Percentiles rank a stretch among this genome's conserved stretches.
phyloP scores from a whole-genome alignment of 2,888 invertebrate genomes.

The Litoditis marina region DNA sequence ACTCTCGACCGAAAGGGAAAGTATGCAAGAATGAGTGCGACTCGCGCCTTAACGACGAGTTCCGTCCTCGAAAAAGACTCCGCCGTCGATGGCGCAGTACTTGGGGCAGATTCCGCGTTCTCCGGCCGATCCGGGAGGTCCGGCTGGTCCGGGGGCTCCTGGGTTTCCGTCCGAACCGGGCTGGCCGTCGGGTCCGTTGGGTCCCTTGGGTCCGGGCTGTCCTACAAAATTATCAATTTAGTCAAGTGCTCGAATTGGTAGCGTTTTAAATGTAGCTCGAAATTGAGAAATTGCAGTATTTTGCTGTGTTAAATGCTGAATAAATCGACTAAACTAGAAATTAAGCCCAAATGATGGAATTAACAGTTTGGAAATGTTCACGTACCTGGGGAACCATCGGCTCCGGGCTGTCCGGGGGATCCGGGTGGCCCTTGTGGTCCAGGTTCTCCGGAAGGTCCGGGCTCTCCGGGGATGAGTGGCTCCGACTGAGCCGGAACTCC shows the following conservation, averaged over 20 bases:
- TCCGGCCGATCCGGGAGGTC: slow-evolving; percentile 18
- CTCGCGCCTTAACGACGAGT: slow-evolving; percentile 51
- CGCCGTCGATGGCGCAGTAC: slow-evolving; percentile 54
- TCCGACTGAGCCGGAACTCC: slow-evolving; percentile 36
- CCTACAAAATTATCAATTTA: too few relatives aligned
- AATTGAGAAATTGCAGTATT: too few relatives aligned
- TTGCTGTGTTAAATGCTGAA: too few relatives aligned
- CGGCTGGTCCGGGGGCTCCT: slow-evolving; percentile 13
- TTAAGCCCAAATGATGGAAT: too few relatives aligned
- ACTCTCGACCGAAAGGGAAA: too few relatives aligned
- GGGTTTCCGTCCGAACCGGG: slow-evolving; percentile 34
- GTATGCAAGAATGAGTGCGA: background rate
- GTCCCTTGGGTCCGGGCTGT: slow-evolving; percentile 21
- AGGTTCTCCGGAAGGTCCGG: slow-evolving; percentile 38
- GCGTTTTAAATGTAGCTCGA: too few relatives aligned
- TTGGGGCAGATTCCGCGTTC: slow-evolving; percentile 36
- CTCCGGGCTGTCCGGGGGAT: slow-evolving; percentile 26
- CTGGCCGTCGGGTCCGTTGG: slow-evolving; percentile 29
- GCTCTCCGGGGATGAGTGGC: slow-evolving; percentile 43
- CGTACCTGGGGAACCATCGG: slow-evolving; percentile 26
- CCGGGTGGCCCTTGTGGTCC: slow-evolving; percentile 38
- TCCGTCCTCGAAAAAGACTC: slow-evolving; percentile 59
- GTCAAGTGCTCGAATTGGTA: too few relatives aligned
- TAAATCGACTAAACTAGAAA: too few relatives aligned
- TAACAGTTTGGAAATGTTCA: background rate